Percentiles rank a stretch among this genome's conserved stretches.
phyloP scores from a whole-genome alignment of 2,888 invertebrate genomes.

The Stenolophus ochropezus region DNA sequence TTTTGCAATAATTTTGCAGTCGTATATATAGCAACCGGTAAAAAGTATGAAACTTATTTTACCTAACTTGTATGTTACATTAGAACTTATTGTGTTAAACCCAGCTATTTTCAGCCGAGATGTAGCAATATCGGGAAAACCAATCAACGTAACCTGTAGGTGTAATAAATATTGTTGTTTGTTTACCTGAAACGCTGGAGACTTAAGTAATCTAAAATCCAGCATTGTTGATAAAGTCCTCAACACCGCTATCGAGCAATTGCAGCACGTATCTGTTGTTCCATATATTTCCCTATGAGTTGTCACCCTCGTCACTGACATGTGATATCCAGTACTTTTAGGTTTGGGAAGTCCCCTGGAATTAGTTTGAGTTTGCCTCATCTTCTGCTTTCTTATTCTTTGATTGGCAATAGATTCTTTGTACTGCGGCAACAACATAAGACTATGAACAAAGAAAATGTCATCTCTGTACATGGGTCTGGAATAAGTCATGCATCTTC shows the following conservation, averaged over 20 bases:
- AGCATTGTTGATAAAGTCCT: conserved; percentile 69
- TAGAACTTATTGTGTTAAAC: too few relatives aligned
- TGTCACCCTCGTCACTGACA: conserved; percentile 85
- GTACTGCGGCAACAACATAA: conserved; percentile 88
- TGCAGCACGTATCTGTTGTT: conserved; percentile 73
- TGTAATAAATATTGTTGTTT: not conserved
- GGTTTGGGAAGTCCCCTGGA: conserved; percentile 29
- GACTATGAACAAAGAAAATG: conserved; percentile 90
- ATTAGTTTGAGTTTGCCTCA: conserved; percentile 9
- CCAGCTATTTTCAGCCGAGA: too few relatives aligned
- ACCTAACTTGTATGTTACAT: too few relatives aligned
- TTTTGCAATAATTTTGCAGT: too few relatives aligned
- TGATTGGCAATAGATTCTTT: conserved; percentile 60
- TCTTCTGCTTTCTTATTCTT: conserved; percentile 39
- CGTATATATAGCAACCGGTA: too few relatives aligned
- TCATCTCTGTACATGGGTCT: conserved; percentile 88
- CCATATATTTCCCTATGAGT: conserved; percentile 80
- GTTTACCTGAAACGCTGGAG: conserved; percentile 68
- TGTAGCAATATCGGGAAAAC: too few relatives aligned
- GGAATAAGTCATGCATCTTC: conserved; percentile 3
- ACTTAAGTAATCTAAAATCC: conserved; percentile 67
- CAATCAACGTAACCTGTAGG: too few relatives aligned
- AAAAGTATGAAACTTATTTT: too few relatives aligned
- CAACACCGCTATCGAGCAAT: conserved; percentile 69
- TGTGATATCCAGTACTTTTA: conserved; percentile 76